Evolutionary conservation across 2,797 vertebrate species (phyloP).

Genomic region (Ctenopoma kingsleyae): DNA sequence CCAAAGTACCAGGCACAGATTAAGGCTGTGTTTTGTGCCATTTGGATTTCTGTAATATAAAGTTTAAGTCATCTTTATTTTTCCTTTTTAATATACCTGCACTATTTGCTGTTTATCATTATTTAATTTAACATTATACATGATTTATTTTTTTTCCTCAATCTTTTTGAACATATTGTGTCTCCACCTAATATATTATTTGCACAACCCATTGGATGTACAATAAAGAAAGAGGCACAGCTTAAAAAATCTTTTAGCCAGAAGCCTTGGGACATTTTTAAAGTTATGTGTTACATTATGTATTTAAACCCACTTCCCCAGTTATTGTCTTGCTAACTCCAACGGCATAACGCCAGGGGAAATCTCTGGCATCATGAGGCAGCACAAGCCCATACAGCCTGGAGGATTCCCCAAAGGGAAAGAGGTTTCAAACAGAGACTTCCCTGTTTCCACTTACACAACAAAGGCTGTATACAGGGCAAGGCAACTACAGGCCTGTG

Average conservation of each 20-base stretch:
- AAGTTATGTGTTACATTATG: neutral
- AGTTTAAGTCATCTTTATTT: neutral
- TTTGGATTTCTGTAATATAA: no score
- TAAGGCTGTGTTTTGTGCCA: no score
- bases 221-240: no score
- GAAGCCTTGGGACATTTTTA: neutral
- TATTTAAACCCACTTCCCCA: slow-evolving; percentile 8
- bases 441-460: slow-evolving; percentile 50
- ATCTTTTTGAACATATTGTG: no score
- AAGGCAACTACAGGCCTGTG: slow-evolving; percentile 3
- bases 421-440: slow-evolving; percentile 47
- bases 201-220: no score
- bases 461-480: slow-evolving; percentile 36
- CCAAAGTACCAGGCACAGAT: neutral
- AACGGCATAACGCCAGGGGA: slow-evolving; percentile 21
- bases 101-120: no score
- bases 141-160: no score
- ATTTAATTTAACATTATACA: no score
- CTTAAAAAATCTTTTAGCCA: neutral
- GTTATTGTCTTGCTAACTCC: neutral
- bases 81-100: neutral
- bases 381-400: slow-evolving; percentile 48
- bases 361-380: slow-evolving; percentile 66
- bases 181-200: no score
- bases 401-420: slow-evolving; percentile 50